These are phyloP conservation scores for Copidosoma aretas DNA, from an alignment of 2,888 invertebrate genomes.

Conservation along the genomic window DNA sequence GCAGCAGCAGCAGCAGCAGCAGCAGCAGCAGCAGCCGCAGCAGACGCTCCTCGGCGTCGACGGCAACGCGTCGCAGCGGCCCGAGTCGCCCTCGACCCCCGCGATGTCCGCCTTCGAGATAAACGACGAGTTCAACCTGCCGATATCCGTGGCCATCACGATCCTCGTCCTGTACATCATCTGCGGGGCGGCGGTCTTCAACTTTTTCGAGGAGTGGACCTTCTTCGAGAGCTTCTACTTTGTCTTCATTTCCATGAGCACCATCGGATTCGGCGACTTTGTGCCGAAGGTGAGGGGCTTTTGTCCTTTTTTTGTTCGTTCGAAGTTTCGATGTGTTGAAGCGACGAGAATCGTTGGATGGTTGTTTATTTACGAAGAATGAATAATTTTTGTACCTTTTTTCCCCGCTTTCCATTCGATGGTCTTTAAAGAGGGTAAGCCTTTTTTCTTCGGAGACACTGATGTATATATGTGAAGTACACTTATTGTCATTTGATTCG, in stretches of 20 bases:
- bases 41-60: slow-evolving; percentile 53
- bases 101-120: slow-evolving; percentile 80
- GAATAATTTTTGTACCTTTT: slow-evolving; percentile 11
- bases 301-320: not conserved
- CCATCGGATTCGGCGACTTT: slow-evolving; percentile 95
- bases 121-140: slow-evolving; percentile 93
- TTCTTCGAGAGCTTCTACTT: slow-evolving; percentile 96
- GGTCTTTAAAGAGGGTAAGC: slow-evolving; percentile 60
- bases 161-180: slow-evolving; percentile 87
- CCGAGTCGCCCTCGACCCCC: slow-evolving; percentile 77
- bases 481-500: too few relatives aligned
- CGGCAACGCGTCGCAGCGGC: slow-evolving; percentile 58
- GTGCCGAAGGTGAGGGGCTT: slow-evolving; percentile 72
- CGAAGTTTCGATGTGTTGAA: too few relatives aligned
- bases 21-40: slow-evolving; percentile 61
- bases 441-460: slow-evolving; percentile 17
- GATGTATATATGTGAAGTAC: slow-evolving; percentile 22
- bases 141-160: slow-evolving; percentile 85
- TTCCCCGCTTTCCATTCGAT: slow-evolving; percentile 54
- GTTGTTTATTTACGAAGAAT: not conserved
- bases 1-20: slow-evolving; percentile 61
- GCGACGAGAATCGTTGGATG: too few relatives aligned
- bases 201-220: slow-evolving; percentile 82
- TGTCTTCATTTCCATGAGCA: slow-evolving; percentile 95
- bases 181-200: slow-evolving; percentile 82